A percentile compares a stretch with the other conserved stretches of the same genome.
Conservation (phyloP, 2,113 vertebrate genomes). For the Oceanodroma tethys region DNA sequence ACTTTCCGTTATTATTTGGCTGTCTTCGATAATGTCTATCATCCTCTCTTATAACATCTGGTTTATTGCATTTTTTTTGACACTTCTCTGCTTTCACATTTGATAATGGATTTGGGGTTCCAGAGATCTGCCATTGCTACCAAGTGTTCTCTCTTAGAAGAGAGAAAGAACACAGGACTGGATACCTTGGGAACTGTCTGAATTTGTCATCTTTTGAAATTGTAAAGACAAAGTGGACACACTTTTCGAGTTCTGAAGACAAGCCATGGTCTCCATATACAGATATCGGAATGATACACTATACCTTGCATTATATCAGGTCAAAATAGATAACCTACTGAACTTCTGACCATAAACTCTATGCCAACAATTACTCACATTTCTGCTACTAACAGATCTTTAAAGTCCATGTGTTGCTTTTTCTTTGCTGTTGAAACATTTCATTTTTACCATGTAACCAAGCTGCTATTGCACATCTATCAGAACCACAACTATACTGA, state of each 20-base stretch:
- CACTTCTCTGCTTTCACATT: not conserved
- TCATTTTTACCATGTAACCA: not conserved
- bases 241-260: not conserved
- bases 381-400: not conserved
- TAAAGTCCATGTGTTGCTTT: not conserved
- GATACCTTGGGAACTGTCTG: not conserved
- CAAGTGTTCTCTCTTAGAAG: not conserved
- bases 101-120: not conserved
- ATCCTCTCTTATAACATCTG: not conserved
- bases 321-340: not conserved
- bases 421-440: not conserved
- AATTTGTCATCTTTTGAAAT: not conserved
- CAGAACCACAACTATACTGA: not conserved
- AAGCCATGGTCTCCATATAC: not conserved
- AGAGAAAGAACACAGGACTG: not conserved
- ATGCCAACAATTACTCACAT: not conserved
- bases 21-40: not conserved
- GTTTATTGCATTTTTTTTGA: not conserved
- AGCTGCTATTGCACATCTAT: not conserved
- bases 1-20: not conserved
- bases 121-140: not conserved
- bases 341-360: not conserved
- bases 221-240: not conserved
- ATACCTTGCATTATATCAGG: accelerated
- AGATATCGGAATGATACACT: not conserved